Conservation (phyloP, 2,113 vertebrate genomes). For the Aythya baeri region DNA sequence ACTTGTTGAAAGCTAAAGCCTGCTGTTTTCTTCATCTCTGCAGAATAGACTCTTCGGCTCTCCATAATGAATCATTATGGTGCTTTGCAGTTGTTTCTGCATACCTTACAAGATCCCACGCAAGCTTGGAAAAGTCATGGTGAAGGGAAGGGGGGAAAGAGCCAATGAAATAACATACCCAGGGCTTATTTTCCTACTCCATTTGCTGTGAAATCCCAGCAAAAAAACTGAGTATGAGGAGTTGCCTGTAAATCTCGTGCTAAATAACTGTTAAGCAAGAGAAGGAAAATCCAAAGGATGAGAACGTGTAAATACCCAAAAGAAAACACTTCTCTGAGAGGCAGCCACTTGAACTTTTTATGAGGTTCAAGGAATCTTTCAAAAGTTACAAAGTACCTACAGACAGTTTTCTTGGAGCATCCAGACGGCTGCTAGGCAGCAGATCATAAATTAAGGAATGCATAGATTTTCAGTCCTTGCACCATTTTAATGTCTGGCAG, state of each 20-base stretch:
- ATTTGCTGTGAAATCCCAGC: constrained; percentile 32
- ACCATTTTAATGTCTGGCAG: constrained; percentile 56
- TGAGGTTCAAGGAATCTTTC: neutral
- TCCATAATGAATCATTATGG: constrained; percentile 51
- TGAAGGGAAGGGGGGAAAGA: neutral
- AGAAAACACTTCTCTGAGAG: neutral
- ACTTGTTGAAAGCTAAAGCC: neutral
- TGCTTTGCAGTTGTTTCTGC: constrained; percentile 21
- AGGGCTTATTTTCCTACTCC: neutral
- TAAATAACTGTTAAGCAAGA: constrained; percentile 39
- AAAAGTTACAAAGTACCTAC: neutral
- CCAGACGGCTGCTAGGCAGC: constrained; percentile 11
- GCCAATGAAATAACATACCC: neutral
- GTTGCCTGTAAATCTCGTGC: constrained; percentile 27
- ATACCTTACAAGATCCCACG: constrained; percentile 5
- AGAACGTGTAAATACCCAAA: neutral
- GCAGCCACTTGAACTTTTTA: neutral
- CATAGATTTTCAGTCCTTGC: constrained; percentile 62
- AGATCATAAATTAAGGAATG: constrained; percentile 58
- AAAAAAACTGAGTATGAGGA: neutral
- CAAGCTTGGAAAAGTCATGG: constrained; percentile 34
- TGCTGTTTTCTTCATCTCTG: neutral
- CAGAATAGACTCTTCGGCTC: neutral
- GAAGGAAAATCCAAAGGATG: neutral
- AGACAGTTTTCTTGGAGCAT: constrained; percentile 22